These are phyloP conservation scores for Priocnemis perturbator DNA, from an alignment of 2,888 invertebrate species.

Conservation along the genomic window DNA sequence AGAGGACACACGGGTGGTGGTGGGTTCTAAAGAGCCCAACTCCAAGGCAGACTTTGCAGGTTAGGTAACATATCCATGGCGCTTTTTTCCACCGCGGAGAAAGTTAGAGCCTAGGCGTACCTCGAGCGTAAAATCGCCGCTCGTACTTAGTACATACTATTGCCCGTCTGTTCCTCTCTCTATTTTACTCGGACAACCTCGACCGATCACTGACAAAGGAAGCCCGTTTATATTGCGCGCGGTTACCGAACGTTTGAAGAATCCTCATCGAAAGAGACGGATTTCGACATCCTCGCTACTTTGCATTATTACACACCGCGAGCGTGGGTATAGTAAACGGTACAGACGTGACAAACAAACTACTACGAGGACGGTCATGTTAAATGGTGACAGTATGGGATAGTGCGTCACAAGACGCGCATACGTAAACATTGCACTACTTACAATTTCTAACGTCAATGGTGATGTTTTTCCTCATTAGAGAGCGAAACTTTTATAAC, in stretches of 20 bases:
- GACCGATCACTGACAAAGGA: not conserved
- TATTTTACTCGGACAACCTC: not conserved
- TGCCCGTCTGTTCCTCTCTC: not conserved
- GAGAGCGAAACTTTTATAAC: too few species aligned
- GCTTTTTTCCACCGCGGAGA: constrained; percentile 58
- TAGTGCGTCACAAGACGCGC: too few species aligned
- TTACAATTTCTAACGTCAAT: too few species aligned
- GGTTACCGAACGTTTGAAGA: not conserved
- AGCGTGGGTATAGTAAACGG: too few species aligned
- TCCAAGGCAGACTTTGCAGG: constrained; percentile 48
- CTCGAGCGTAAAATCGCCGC: constrained; percentile 61
- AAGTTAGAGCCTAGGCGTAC: constrained; percentile 62
- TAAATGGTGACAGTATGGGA: too few species aligned
- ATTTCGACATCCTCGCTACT: too few species aligned
- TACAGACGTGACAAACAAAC: too few species aligned
- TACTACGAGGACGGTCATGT: too few species aligned
- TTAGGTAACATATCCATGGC: constrained; percentile 56
- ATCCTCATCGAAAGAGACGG: too few species aligned
- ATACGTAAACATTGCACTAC: too few species aligned
- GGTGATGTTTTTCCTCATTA: too few species aligned
- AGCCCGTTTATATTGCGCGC: not conserved
- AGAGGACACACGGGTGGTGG: constrained; percentile 3
- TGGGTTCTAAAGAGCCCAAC: constrained; percentile 29
- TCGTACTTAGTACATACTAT: constrained; percentile 14
- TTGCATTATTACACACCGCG: too few species aligned